Evolutionary conservation across 2,797 vertebrate genomes (phyloP), one percentile per base, ranked within the genome.

Genomic region (Buphagus erythrorhynchus): DNA sequence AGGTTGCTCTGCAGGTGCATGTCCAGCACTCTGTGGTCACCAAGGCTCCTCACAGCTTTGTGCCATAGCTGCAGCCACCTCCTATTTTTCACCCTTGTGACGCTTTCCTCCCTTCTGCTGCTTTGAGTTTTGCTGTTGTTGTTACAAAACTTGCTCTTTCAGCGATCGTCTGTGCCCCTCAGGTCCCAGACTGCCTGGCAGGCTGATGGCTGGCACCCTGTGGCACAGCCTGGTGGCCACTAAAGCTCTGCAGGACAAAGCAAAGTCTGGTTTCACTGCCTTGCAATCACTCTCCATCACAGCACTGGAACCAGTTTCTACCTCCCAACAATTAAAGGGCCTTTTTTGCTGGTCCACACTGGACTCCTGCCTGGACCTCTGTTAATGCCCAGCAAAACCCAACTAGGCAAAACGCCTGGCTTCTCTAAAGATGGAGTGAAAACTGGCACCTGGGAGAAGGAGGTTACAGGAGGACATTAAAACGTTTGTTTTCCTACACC

Each of bases 21-120:
- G 36, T 51, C 76, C 65, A 59, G 0, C 5, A 0, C 11, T 18
- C 20, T 11, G 42, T 2, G 2, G 28, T 38, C 78, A 40, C 43
- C 15, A 13, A 28, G 20, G 55, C 22, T 58, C 66, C 63, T 48
- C 54, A 11, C 1, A 0, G 17, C 26, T 75, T 38, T 19, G 33
- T 40, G 77, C 54, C 46, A 2, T 16, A 46, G 11, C 59, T 67
- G 73, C 16, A 3, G 26, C 35, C 28, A 21, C 49, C n/a, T 83
- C 49, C 54, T 16, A 0, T 38, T 71, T 75, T 43, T 17, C 36
- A 18, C 29, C 0, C 0, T 8, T 9, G 13, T 46, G 54, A 26
- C 2, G 8, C 11, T 78, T 79, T 36, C 36, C 61, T 22, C 49
- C 36, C 18, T 59, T 22, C 57, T 38, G 26, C 7, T 40, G 36